Evolutionary conservation across 2,113 vertebrate species (phyloP), one percentile per base, ranked within the genome.

Genomic region (Amblyornis subalaris): DNA sequence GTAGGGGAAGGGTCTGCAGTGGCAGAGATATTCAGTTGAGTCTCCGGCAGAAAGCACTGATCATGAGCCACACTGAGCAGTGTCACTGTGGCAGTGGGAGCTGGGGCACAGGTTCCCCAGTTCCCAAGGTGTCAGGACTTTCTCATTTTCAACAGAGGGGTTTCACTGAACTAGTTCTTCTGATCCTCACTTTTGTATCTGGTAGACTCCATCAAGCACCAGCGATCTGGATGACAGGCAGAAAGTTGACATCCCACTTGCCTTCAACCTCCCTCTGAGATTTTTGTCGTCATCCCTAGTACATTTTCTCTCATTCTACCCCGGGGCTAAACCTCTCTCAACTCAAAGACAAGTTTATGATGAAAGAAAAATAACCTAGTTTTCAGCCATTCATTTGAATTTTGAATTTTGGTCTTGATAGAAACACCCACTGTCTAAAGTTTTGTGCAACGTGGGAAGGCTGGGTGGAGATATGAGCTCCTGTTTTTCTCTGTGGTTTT

Each of bases 161-260:
- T 42, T 76, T 84, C 14, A 17, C 16, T 87, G 64, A 11, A 33
- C 13, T 20, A 65, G 29, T 4, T 91, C 14, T 70, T 55, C 48
- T 64, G 53, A 44, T 38, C 20, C 73, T 91, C 22, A 10, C 42
- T 73, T 88, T 53, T 57, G 0, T 74, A 2, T 38, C 2, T 1
- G 10, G 24, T 81, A 45, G 64, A 23, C 25, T 69, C 44, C 29
- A 42, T 25, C 40, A 29, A 18, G 47, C 31, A 45, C 28, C 65
- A 74, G 24, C 0, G 0, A 36, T 57, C 19, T 0, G 14, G 25
- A 10, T 85, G 42, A 33, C 22, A 40, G 51, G 51, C 65, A 66
- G 85, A 74, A 81, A 81, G 15, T 0, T 57, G 74, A 53, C 42
- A 40, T 81, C 55, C 31, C 23, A 1, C n/a, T 84, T 69, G 29